Base-by-base conservation (phyloP, 2,888 invertebrate species). In the Coleophora deauratella region DNA sequence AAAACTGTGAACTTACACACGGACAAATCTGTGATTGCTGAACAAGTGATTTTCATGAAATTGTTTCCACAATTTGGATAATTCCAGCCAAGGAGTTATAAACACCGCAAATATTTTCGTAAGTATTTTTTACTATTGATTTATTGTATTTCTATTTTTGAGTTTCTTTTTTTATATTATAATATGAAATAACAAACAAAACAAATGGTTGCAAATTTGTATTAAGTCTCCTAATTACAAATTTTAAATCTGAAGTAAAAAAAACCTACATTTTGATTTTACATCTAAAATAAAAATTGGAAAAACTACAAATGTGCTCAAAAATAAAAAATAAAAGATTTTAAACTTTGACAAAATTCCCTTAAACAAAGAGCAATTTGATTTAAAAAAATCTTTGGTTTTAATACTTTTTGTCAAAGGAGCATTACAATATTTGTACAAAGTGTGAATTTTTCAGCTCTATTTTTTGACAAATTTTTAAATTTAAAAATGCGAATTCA, bases 21-120 rank as follows among this genome's bases (percentile, higher is more conserved):
- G 64, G 62, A 72, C 66, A 57, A 50, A 63, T 64, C 55, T 66
- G 72, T 72, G 69, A 52, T 57, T 62, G 54, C 52, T 51, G 51
- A 61, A 69, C 71, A 66, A 60, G 62, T 72, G 79, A 78, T 76
- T 72, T 61, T 79, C 78, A 72, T 78, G 72, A 72, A 63, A 80
- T 77, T 73, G 61, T 72, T 70, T 66, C 71, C 76, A 66, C 70
- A 54, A 75, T 76, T 82, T 82, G 84, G 85, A 84, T 84, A 85
- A 79, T 81, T 84, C 77, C 78, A 63, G 65, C 70, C 60, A 70
- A 75, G 75, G 78, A 77, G 80, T 69, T 55, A 54, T 59, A 50
- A 71, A 78, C 62, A 66, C 78, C 76, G 85, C 84, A 85, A 85
- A 82, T 84, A 85, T 84, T 85, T 85, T 75, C 59, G 85, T 85